These are phyloP conservation scores for Cataglyphis cursor DNA, from an alignment of 2,888 invertebrate genomes.

Conservation along the genomic window DNA sequence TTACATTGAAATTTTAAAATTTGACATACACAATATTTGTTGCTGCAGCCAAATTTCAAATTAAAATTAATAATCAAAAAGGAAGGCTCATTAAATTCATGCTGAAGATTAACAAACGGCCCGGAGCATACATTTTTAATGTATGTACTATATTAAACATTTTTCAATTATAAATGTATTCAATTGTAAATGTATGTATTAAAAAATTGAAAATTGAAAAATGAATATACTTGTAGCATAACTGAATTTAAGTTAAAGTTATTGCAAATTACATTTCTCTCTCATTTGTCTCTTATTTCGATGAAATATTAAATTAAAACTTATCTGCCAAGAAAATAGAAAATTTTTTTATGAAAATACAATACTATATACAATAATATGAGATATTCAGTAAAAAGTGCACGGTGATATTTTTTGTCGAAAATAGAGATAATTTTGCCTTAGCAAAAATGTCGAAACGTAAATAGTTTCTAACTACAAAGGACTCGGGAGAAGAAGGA, in stretches of 20 bases:
- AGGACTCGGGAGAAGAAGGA: not conserved
- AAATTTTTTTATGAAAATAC: not conserved
- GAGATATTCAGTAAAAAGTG: not conserved
- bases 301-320: not conserved
- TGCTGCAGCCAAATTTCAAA: too few relatives aligned
- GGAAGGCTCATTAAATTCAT: too few relatives aligned
- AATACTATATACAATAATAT: not conserved
- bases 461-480: not conserved
- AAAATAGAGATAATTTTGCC: constrained; percentile 5
- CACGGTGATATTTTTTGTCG: not conserved
- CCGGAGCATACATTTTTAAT: too few relatives aligned
- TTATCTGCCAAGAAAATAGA: not conserved
- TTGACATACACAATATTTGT: too few relatives aligned
- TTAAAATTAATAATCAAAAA: too few relatives aligned
- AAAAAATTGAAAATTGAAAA: not conserved
- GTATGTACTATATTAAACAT: not conserved
- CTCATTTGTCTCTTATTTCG: not conserved
- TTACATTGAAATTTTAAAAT: not conserved
- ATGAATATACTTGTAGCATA: not conserved
- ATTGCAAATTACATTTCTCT: not conserved
- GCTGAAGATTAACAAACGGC: too few relatives aligned
- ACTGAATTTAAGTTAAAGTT: not conserved
- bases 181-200: too few relatives aligned
- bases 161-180: not conserved
- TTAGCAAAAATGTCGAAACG: constrained; percentile 13